Evolutionary conservation across 1,140 invertebrate species (phyloP).

Genomic region (Stegodyphus dumicola): DNA sequence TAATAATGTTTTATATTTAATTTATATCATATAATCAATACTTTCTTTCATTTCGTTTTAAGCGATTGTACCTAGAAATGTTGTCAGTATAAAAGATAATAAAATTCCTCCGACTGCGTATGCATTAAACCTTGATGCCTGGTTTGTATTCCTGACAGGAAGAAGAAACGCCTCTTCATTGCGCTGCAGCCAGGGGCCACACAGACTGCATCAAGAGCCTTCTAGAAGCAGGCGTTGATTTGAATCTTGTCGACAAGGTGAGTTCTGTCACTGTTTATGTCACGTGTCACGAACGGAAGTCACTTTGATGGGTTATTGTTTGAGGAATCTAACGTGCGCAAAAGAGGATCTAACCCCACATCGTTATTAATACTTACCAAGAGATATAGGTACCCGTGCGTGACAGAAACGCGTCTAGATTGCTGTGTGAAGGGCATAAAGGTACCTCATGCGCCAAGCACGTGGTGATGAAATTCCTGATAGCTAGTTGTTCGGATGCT

Average conservation of each 20-base stretch:
- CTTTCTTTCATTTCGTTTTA: no score
- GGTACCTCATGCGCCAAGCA: no score
- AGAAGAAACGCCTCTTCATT: conserved; percentile 73
- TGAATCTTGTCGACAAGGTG: conserved; percentile 73
- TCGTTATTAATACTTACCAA: background rate
- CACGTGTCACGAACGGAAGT: conserved; percentile 16
- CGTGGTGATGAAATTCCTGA: background rate
- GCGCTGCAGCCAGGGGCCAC: conserved; percentile 73
- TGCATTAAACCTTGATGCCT: no score
- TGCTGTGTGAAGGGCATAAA: no score
- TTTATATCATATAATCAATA: no score
- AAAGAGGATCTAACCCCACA: background rate
- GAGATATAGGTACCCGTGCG: conserved; percentile 11
- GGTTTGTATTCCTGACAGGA: conserved; percentile 68
- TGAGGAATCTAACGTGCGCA: background rate
- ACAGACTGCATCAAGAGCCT: conserved; percentile 74
- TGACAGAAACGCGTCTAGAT: background rate
- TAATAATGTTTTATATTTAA: no score
- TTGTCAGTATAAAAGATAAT: no score
- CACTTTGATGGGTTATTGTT: background rate
- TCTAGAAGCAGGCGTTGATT: conserved; percentile 73
- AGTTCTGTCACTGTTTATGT: conserved; percentile 2
- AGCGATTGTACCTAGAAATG: no score
- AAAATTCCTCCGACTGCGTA: no score
- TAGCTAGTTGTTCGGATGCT: background rate